A percentile compares a stretch with the other conserved stretches of the same genome.
These are phyloP conservation scores for Lepidochitona cinerea DNA, from an alignment of 2,888 invertebrate genomes.

Conservation along the genomic window DNA sequence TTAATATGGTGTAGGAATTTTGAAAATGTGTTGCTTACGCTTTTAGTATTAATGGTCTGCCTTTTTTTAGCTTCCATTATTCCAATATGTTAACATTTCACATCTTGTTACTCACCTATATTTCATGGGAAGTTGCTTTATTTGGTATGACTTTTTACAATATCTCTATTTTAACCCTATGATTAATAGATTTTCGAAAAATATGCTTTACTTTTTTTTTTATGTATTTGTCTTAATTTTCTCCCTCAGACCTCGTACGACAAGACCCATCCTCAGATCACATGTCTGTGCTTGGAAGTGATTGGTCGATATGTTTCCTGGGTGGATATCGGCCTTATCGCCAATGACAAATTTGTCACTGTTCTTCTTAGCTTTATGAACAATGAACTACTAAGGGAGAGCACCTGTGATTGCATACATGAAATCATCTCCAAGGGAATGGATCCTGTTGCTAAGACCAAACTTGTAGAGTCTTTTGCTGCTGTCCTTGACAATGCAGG, in stretches of 20 bases:
- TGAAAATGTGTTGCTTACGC: no score
- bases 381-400: conserved; percentile 68
- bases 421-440: conserved; percentile 76
- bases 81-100: no score
- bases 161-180: no score
- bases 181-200: no score
- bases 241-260: conserved; percentile 71
- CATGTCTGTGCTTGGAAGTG: conserved; percentile 72
- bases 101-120: no score
- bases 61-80: no score
- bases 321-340: conserved; percentile 76
- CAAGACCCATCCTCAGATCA: conserved; percentile 66
- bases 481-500: conserved; percentile 70
- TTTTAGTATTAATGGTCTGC: no score
- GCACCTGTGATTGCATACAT: conserved; percentile 74
- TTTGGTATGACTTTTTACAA: no score
- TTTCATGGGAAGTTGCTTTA: no score
- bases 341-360: conserved; percentile 74
- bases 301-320: conserved; percentile 75
- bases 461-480: conserved; percentile 73
- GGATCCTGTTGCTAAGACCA: conserved; percentile 74
- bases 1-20: no score
- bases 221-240: neutral
- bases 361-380: conserved; percentile 72
- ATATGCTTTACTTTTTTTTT: no score